Evolutionary conservation across 2,113 vertebrate species (phyloP).

Genomic region (Taxidea taxus): DNA sequence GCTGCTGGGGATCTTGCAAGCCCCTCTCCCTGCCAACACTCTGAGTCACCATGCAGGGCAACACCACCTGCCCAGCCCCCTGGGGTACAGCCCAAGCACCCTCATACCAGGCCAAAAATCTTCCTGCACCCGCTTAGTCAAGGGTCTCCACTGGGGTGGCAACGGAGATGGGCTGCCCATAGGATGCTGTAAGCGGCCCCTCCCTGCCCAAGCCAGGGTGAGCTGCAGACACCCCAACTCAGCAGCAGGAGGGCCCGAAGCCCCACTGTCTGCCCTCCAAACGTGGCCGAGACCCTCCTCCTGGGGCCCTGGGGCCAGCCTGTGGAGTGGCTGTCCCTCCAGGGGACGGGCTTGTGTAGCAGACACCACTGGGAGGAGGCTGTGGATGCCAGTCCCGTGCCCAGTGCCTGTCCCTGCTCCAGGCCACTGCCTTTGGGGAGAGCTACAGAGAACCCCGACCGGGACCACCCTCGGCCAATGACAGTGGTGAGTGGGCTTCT

Average conservation of each 20-base stretch:
- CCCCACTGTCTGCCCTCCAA: too few species aligned
- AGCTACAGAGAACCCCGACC: neutral
- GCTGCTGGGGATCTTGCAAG: fast-evolving
- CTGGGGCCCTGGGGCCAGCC: neutral
- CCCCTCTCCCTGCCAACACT: fast-evolving
- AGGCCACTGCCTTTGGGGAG: neutral
- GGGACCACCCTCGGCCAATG: too few species aligned
- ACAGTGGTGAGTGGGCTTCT: neutral
- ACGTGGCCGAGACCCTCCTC: neutral
- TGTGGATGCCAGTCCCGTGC: neutral
- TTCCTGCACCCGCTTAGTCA: neutral
- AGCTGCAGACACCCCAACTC: too few species aligned
- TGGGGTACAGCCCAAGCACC: neutral
- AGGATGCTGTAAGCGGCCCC: neutral
- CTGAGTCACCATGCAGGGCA: fast-evolving
- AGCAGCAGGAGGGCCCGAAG: neutral
- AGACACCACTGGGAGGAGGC: too few species aligned
- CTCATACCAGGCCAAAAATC: neutral
- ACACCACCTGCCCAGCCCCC: neutral
- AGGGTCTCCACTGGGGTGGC: neutral
- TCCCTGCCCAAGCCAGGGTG: neutral
- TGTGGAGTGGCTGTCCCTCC: neutral
- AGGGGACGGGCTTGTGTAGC: neutral
- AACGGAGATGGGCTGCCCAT: neutral
- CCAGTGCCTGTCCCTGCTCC: neutral